These are phyloP conservation scores for Podabrus alpinus DNA, from an alignment of 2,888 invertebrate species.

Conservation along the genomic window DNA sequence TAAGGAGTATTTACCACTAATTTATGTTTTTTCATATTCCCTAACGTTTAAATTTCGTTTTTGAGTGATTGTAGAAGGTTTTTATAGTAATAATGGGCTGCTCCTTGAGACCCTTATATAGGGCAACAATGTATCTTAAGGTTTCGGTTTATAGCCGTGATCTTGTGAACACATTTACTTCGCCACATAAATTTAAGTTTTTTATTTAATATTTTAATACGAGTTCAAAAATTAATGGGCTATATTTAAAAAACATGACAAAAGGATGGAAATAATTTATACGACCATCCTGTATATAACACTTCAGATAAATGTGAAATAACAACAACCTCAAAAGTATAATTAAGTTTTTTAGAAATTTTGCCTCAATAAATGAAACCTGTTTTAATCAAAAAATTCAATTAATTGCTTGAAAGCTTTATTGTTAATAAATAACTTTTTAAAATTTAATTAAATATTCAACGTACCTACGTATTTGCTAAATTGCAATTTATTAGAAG, in stretches of 20 bases:
- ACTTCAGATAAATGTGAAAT: background rate
- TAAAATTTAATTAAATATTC: background rate
- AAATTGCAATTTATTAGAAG: no score
- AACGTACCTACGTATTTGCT: background rate
- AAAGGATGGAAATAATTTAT: background rate
- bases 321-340: background rate
- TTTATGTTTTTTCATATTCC: slow-evolving; percentile 25
- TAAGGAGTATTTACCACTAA: slow-evolving; percentile 14
- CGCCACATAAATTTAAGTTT: slow-evolving; percentile 25
- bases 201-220: background rate
- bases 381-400: background rate
- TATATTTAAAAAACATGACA: background rate
- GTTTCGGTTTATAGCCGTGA: slow-evolving; percentile 20
- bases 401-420: background rate
- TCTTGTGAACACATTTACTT: slow-evolving; percentile 27
- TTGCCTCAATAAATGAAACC: background rate
- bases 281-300: background rate
- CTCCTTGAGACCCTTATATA: slow-evolving; percentile 27
- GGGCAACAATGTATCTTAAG: slow-evolving; percentile 27
- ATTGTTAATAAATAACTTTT: background rate
- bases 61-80: slow-evolving; percentile 17
- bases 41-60: slow-evolving; percentile 24
- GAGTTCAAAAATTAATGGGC: background rate
- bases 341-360: background rate
- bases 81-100: slow-evolving; percentile 12